A percentile compares a stretch with the other conserved stretches of the same genome.
Evolutionary conservation across 1,140 invertebrate species (phyloP).

Genomic region (Phocides pigmalion): DNA sequence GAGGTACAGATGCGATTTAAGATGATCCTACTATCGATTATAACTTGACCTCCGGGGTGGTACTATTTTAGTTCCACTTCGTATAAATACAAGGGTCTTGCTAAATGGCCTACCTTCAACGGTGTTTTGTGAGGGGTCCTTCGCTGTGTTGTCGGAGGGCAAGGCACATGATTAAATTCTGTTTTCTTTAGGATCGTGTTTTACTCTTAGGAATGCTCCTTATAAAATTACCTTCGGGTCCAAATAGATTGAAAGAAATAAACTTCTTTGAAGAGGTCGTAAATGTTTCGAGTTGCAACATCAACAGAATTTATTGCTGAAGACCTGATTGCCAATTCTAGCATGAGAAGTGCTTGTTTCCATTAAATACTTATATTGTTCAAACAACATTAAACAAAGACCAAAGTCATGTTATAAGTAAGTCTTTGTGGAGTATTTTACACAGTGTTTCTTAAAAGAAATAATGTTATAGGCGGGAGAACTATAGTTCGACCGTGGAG

Average conservation of each 20-base stretch:
- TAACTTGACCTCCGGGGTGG: slow-evolving; percentile 7
- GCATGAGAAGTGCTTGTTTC: too few species aligned
- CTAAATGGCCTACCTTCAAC: slow-evolving; percentile 31
- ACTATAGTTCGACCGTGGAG: too few species aligned
- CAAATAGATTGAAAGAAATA: slow-evolving; percentile 18
- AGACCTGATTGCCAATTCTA: too few species aligned
- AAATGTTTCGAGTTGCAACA: slow-evolving; percentile 5
- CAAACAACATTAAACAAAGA: too few species aligned
- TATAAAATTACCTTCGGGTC: slow-evolving; percentile 18
- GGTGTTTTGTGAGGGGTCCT: background rate
- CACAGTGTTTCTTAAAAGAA: too few species aligned
- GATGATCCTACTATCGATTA: background rate
- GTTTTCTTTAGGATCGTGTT: slow-evolving; percentile 42
- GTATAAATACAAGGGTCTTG: slow-evolving; percentile 16
- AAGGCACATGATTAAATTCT: slow-evolving; percentile 39
- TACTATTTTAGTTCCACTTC: slow-evolving; percentile 18
- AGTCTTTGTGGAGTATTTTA: too few species aligned
- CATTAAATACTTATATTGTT: too few species aligned
- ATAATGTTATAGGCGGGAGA: too few species aligned
- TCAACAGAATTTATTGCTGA: background rate
- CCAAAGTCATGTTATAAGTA: too few species aligned
- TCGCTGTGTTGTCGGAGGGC: slow-evolving; percentile 1
- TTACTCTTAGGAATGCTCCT: slow-evolving; percentile 34
- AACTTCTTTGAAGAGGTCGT: background rate
- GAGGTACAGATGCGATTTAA: too few species aligned